Evolutionary conservation across 2,113 vertebrate species (phyloP).

Genomic region (Petaurus breviceps): DNA sequence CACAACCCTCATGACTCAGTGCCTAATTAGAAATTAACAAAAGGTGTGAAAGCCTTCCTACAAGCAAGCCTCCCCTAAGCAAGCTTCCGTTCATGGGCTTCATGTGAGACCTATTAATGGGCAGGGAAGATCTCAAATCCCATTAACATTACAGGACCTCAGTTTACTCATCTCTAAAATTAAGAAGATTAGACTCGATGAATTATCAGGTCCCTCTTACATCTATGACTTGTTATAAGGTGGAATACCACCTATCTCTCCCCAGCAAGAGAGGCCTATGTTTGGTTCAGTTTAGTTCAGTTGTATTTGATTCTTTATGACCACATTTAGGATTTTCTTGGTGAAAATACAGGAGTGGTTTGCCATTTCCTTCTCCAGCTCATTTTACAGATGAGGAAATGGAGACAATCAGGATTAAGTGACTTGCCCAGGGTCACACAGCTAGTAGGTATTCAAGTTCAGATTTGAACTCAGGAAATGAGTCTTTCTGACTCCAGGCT

Average conservation of each 20-base stretch:
- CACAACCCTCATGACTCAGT: too few species aligned
- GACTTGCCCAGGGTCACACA: too few species aligned
- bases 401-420: neutral
- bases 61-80: too few species aligned
- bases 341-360: neutral
- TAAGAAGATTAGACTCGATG: neutral
- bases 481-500: too few species aligned
- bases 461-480: neutral
- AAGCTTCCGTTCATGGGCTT: too few species aligned
- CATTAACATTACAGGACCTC: neutral
- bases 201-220: neutral
- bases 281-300: neutral
- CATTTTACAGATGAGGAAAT: neutral
- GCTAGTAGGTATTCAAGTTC: neutral
- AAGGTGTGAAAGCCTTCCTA: too few species aligned
- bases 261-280: neutral
- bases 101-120: too few species aligned
- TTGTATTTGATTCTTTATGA: neutral
- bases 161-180: neutral
- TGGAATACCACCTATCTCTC: neutral
- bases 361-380: neutral
- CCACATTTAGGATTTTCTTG: neutral
- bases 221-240: neutral
- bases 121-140: too few species aligned
- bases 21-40: too few species aligned